Conservation (phyloP, 2,797 vertebrate species). For the Iguana delicatissima region DNA sequence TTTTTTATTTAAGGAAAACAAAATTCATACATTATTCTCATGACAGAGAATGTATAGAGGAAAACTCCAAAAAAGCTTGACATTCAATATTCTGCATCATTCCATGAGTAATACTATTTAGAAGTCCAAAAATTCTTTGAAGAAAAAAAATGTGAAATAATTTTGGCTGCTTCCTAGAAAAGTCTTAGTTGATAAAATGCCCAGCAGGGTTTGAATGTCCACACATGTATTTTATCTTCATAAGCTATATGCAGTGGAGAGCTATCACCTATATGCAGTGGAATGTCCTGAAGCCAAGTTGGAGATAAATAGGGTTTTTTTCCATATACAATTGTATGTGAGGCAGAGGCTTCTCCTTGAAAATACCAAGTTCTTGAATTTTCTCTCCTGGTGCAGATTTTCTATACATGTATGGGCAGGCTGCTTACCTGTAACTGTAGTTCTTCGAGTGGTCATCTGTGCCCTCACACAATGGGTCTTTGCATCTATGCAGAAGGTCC, state of each 20-base stretch:
- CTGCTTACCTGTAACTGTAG: too few species aligned
- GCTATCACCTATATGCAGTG: slow-evolving; percentile 29
- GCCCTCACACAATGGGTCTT: too few species aligned
- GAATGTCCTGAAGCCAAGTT: slow-evolving; percentile 61
- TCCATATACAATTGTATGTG: slow-evolving; percentile 45
- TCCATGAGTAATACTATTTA: slow-evolving; percentile 76
- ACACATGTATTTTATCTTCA: slow-evolving; percentile 76
- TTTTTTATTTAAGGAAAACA: slow-evolving; percentile 69
- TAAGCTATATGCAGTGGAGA: slow-evolving; percentile 64
- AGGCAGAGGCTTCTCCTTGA: slow-evolving; percentile 39
- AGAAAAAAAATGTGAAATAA: slow-evolving; percentile 69
- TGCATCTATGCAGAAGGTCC: too few species aligned
- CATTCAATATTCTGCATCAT: slow-evolving; percentile 52
- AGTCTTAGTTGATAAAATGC: slow-evolving; percentile 77
- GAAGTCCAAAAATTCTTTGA: slow-evolving; percentile 68
- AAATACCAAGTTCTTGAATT: slow-evolving; percentile 42
- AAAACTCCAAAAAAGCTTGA: slow-evolving; percentile 63
- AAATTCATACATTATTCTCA: slow-evolving; percentile 59
- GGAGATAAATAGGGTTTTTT: slow-evolving; percentile 46
- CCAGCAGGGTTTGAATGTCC: slow-evolving; percentile 74
- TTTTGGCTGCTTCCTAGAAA: slow-evolving; percentile 76
- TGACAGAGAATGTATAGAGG: slow-evolving; percentile 57
- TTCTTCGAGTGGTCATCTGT: too few species aligned
- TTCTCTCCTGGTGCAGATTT: slow-evolving; percentile 8
- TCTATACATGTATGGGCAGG: too few species aligned